Evolutionary conservation across 2,113 vertebrate genomes (phyloP), one percentile per base, ranked within the genome.

Genomic region (Melospiza georgiana): DNA sequence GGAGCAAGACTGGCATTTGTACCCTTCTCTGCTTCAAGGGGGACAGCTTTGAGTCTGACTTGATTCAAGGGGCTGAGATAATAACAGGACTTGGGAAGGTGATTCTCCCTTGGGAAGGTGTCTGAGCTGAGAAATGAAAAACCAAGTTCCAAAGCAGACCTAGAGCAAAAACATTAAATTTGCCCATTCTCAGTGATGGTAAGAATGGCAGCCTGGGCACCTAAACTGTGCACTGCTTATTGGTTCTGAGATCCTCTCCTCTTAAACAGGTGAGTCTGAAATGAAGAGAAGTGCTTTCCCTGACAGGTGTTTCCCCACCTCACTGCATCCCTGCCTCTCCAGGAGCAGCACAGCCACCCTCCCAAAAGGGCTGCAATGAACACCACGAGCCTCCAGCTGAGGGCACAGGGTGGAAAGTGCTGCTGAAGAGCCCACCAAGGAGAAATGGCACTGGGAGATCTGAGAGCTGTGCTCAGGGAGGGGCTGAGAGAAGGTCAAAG

Each of bases 101-200:
- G 41, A 87, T 69, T 57, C 59, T 91, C 41, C 76, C 3, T 54
- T 54, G 52, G 52, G 52, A 54, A 54, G 16, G 0, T 6, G 8
- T 69, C 58, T 59, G 49, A 83, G 14, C 10, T n/a, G 41, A 90
- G 67, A 90, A 88, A 95, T 27, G 15, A 69, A 24, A 77, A 59
- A 28, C 7, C 35, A 41, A 82, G 72, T 33, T 33, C 62, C 48
- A 58, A 82, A 88, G 69, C 15, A 88, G 52, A 83, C n/a, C 28
- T 0, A 0, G 6, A 49, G n/a, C 15, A 92, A 49, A 79, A 37
- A 19, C 30, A 37, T 28, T 37, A 62, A 61, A 67, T 67, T 15
- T 83, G 15, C 27, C 31, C 25, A 20, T 66, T 82, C 48, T 85
- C 75, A 37, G 43, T 23, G 27, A 61, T 33, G 15, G 43, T 7